Conservation (phyloP, 2,888 invertebrate species). For the Folsomia manolachei region DNA sequence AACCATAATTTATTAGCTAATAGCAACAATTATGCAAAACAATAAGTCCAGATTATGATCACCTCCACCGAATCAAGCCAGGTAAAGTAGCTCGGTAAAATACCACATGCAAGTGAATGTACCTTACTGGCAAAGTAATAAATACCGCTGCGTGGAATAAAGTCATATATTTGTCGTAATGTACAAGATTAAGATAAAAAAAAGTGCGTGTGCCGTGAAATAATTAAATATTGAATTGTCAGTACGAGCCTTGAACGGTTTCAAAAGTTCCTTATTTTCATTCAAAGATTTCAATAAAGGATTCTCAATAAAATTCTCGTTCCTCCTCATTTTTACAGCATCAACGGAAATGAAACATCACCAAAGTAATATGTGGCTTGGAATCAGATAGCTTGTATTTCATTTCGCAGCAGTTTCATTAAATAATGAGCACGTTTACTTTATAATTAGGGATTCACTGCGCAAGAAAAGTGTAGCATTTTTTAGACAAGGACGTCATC, state of each 20-base stretch:
- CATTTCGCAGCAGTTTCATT: no score
- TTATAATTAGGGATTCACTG: neutral
- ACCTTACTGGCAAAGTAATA: neutral
- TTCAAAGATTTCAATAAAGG: neutral
- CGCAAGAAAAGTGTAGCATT: neutral
- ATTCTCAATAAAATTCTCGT: neutral
- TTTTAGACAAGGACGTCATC: neutral
- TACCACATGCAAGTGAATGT: neutral
- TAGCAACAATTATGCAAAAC: slow-evolving; percentile 9
- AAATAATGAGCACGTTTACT: no score
- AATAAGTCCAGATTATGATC: no score
- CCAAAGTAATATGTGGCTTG: no score
- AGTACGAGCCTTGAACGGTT: neutral
- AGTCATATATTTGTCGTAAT: no score
- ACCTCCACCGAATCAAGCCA: neutral
- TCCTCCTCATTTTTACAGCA: no score
- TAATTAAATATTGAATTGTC: no score
- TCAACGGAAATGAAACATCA: no score
- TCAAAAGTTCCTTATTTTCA: slow-evolving; percentile 8
- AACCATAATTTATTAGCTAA: slow-evolving; percentile 22
- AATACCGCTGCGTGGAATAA: no score
- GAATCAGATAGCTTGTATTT: no score
- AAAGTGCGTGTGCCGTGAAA: no score
- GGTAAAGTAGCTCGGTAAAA: neutral
- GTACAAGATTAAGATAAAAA: no score